phyloP scores from a whole-genome alignment of 2,888 invertebrate genomes.

The Parnassius glacialis region DNA sequence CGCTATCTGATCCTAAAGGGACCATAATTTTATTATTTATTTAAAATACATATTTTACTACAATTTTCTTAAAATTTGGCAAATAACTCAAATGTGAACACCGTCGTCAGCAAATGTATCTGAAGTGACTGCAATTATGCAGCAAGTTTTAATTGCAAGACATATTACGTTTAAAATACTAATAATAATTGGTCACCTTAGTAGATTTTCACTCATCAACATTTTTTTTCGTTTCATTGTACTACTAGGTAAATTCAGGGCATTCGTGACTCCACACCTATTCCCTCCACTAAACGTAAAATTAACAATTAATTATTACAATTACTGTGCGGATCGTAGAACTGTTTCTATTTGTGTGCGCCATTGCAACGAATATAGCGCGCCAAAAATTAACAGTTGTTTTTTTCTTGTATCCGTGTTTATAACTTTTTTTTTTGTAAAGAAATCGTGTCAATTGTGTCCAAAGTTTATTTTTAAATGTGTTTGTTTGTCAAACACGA shows the following conservation, averaged over 20 bases:
- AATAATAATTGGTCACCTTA: conserved; percentile 3
- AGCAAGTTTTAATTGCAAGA: too few relatives aligned
- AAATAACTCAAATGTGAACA: too few relatives aligned
- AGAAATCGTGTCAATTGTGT: background rate
- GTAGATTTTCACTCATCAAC: conserved; percentile 1
- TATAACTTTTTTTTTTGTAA: background rate
- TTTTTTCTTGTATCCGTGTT: conserved; percentile 1
- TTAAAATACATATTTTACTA: too few relatives aligned
- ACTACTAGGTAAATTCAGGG: conserved; percentile 9
- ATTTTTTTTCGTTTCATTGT: background rate
- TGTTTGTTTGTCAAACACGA: background rate
- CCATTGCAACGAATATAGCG: background rate
- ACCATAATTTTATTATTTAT: too few relatives aligned
- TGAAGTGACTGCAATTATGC: too few relatives aligned
- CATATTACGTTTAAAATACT: background rate
- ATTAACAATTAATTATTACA: conserved; percentile 16
- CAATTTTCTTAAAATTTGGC: too few relatives aligned
- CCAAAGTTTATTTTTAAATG: too few relatives aligned
- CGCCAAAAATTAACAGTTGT: conserved; percentile 11
- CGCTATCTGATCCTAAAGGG: too few relatives aligned
- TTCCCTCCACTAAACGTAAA: background rate
- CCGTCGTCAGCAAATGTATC: too few relatives aligned
- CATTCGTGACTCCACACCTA: background rate
- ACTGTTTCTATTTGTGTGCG: background rate
- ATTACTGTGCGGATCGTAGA: background rate